These are phyloP conservation scores for Uloborus plumipes DNA, from an alignment of 2,888 invertebrate species.

Conservation along the genomic window DNA sequence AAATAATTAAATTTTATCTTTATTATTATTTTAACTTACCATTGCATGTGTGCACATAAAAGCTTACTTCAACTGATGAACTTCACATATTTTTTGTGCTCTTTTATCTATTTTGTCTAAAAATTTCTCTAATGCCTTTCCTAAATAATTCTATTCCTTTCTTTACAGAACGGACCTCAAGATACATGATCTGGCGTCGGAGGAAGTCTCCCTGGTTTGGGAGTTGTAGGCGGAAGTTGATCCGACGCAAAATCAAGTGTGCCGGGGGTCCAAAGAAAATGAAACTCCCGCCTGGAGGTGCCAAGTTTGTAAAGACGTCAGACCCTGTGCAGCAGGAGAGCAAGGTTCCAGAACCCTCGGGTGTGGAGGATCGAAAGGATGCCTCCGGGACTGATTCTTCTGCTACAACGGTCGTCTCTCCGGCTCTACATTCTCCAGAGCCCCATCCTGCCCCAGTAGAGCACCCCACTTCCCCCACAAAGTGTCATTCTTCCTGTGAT, in stretches of 20 bases:
- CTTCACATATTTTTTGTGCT: too few relatives aligned
- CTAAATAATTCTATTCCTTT: not conserved
- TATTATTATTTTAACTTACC: too few relatives aligned
- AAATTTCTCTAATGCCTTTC: too few relatives aligned
- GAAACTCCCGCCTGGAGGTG: conserved; percentile 38
- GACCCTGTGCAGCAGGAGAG: conserved; percentile 52
- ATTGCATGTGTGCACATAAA: too few relatives aligned
- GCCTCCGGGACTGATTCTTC: conserved; percentile 51
- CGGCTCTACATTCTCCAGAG: conserved; percentile 12
- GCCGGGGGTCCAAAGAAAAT: conserved; percentile 23
- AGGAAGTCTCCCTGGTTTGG: conserved; percentile 52
- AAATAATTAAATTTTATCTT: too few relatives aligned
- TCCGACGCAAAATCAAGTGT: conserved; percentile 43
- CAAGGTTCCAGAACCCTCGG: conserved; percentile 20
- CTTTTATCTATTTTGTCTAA: too few relatives aligned
- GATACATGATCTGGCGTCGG: conserved; percentile 55
- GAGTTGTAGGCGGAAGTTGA: conserved; percentile 38
- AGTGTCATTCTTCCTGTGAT: conserved; percentile 53
- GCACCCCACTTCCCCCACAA: conserved; percentile 46
- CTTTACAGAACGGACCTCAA: conserved; percentile 32
- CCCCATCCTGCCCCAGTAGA: not conserved
- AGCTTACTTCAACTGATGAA: too few relatives aligned
- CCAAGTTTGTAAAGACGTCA: conserved; percentile 55
- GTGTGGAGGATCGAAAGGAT: conserved; percentile 38
- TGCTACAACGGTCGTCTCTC: conserved; percentile 41